Percentiles rank a stretch among this genome's conserved stretches.
Evolutionary conservation across 2,888 invertebrate genomes (phyloP).

Genomic region (Monopis laevigella): DNA sequence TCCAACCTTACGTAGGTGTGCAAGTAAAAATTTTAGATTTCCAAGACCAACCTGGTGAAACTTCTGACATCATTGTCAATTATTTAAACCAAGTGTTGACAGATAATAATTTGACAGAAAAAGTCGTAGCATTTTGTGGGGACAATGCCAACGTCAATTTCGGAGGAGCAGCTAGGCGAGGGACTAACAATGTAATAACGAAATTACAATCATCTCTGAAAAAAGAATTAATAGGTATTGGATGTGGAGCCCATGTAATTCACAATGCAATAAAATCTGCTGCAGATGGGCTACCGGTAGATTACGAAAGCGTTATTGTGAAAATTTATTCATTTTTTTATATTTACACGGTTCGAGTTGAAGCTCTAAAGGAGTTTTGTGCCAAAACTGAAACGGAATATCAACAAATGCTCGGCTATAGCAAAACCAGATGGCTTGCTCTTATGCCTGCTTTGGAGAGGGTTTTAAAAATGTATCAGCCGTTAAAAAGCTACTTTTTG

Average conservation of each 20-base stretch:
- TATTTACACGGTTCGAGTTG: constrained; percentile 22
- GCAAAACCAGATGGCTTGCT: constrained; percentile 15
- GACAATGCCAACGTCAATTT: constrained; percentile 24
- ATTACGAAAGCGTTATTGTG: constrained; percentile 22
- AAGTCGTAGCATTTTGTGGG: constrained; percentile 24
- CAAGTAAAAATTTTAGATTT: constrained; percentile 24
- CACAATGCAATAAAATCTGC: constrained; percentile 24
- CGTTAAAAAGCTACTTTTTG: constrained; percentile 28
- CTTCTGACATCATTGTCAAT: constrained; percentile 23
- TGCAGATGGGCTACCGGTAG: constrained; percentile 22
- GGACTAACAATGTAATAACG: constrained; percentile 20
- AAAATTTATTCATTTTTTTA: constrained; percentile 23
- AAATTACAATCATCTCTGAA: constrained; percentile 20
- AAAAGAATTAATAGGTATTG: constrained; percentile 20
- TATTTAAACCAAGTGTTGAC: constrained; percentile 25
- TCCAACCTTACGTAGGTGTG: constrained; percentile 23
- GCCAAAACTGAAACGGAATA: constrained; percentile 18
- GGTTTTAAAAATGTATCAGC: constrained; percentile 27
- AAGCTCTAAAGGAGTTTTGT: constrained; percentile 23
- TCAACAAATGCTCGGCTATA: constrained; percentile 13
- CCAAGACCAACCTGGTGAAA: constrained; percentile 22
- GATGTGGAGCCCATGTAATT: constrained; percentile 24
- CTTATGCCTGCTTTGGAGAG: constrained; percentile 18
- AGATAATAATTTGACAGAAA: constrained; percentile 24
- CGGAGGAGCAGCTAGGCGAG: constrained; percentile 20